These are phyloP conservation scores for Gymnoscelis rufifasciata DNA, from an alignment of 2,888 invertebrate species.

Conservation along the genomic window DNA sequence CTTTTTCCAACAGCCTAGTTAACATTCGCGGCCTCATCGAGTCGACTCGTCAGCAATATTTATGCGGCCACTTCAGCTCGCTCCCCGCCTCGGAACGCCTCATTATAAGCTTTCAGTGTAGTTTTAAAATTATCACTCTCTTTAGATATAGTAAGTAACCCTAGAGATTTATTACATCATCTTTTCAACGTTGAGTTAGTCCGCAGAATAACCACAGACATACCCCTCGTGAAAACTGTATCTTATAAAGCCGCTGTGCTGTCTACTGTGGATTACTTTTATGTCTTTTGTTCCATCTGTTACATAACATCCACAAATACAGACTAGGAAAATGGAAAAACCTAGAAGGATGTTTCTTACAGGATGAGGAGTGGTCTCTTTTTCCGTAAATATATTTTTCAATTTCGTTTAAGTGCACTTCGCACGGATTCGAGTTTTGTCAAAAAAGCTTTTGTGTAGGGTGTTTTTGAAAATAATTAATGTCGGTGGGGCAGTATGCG, in stretches of 20 bases:
- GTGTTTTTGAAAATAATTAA: conserved; percentile 68
- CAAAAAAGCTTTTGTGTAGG: conserved; percentile 51
- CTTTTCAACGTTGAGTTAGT: conserved; percentile 35
- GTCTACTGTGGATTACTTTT: conserved; percentile 36
- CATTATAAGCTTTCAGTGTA: conserved; percentile 58
- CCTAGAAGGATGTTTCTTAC: conserved; percentile 20
- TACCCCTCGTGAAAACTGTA: conserved; percentile 26
- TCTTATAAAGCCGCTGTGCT: conserved; percentile 27
- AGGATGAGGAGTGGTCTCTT: conserved; percentile 20
- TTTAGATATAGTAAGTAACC: conserved; percentile 39
- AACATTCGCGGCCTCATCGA: conserved; percentile 44
- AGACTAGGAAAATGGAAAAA: conserved; percentile 29
- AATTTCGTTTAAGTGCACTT: neutral
- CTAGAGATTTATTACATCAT: conserved; percentile 46
- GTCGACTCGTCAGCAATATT: conserved; percentile 49
- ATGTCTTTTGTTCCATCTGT: conserved; percentile 40
- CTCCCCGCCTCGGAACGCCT: conserved; percentile 45
- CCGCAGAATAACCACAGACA: conserved; percentile 32
- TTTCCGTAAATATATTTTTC: conserved; percentile 7
- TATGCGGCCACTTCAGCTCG: conserved; percentile 47
- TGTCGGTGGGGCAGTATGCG: conserved; percentile 65
- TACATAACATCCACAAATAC: conserved; percentile 40
- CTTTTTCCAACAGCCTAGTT: conserved; percentile 38
- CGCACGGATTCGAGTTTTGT: conserved; percentile 30
- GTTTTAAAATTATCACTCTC: conserved; percentile 52